phyloP scores from a whole-genome alignment of 2,888 invertebrate species.

The Odontocerum albicorne region DNA sequence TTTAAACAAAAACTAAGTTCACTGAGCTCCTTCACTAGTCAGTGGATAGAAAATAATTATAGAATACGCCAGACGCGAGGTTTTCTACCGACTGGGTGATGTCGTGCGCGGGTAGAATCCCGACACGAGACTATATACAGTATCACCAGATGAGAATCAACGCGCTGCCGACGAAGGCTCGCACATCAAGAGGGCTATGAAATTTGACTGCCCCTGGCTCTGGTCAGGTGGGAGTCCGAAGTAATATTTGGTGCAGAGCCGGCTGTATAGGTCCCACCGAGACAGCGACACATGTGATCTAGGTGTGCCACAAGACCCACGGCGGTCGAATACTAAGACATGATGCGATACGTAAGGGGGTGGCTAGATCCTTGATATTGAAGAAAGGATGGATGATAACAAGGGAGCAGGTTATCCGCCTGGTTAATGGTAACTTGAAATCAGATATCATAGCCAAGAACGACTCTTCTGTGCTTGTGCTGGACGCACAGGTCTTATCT shows the following conservation, averaged over 20 bases:
- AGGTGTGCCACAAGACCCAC: conserved; percentile 42
- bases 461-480: too few relatives aligned
- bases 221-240: too few relatives aligned
- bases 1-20: too few relatives aligned
- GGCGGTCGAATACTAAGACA: conserved; percentile 42
- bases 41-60: conserved; percentile 3
- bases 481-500: background rate
- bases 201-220: too few relatives aligned
- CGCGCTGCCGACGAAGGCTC: conserved; percentile 39
- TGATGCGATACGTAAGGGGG: too few relatives aligned
- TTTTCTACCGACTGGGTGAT: conserved; percentile 13
- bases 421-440: background rate
- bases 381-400: conserved; percentile 37
- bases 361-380: conserved; percentile 37
- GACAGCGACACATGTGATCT: conserved; percentile 40
- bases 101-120: conserved; percentile 34
- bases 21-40: background rate
- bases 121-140: conserved; percentile 42
- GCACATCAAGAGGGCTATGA: conserved; percentile 39
- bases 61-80: too few relatives aligned
- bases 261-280: conserved; percentile 39
- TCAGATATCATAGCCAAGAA: too few relatives aligned
- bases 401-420: conserved; percentile 33
- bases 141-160: conserved; percentile 40
- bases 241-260: too few relatives aligned